These are phyloP conservation scores for Pentalonia nigronervosa DNA, from an alignment of 1,140 invertebrate species.

Conservation along the genomic window DNA sequence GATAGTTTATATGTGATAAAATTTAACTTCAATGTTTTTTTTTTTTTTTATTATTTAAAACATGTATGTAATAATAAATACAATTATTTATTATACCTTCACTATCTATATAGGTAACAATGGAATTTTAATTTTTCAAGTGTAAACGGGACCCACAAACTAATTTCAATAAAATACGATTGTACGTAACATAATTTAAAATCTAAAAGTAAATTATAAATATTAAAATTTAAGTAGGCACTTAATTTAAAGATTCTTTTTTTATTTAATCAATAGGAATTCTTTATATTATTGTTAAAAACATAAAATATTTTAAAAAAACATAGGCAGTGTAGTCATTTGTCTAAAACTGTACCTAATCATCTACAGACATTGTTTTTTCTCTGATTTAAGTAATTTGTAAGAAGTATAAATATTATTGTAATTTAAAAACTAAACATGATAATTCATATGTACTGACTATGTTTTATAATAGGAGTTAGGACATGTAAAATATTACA, in stretches of 20 bases:
- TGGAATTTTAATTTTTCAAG: background rate
- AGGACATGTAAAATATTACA: background rate
- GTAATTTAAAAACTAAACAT: background rate
- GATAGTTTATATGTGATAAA: background rate
- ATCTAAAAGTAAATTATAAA: background rate
- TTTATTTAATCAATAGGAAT: background rate
- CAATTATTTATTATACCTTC: background rate
- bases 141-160: background rate
- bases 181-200: background rate
- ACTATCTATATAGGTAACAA: background rate
- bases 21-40: background rate
- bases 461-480: background rate
- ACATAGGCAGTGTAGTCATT: background rate
- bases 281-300: background rate
- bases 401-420: constrained; percentile 15
- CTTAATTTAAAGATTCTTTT: constrained; percentile 10
- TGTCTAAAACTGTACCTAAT: background rate
- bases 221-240: background rate
- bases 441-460: background rate
- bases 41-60: background rate
- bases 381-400: background rate
- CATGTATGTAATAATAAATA: background rate
- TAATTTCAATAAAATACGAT: background rate
- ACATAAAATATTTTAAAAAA: constrained; percentile 6
- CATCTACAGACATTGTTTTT: background rate